Conservation (phyloP, 2,113 vertebrate genomes). For the Calypte anna region DNA sequence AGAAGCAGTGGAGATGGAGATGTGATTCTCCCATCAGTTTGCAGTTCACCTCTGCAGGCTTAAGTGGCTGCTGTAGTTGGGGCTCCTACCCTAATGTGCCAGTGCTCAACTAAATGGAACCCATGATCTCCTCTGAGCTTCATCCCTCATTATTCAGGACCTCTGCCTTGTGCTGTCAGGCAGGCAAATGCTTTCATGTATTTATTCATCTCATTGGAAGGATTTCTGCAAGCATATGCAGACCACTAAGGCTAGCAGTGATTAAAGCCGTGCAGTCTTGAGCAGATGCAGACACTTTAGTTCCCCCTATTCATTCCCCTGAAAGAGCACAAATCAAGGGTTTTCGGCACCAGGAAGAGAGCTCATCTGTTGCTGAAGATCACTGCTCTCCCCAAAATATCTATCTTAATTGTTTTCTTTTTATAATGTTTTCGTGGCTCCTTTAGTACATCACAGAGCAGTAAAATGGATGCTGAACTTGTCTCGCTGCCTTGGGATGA, state of each 20-base stretch:
- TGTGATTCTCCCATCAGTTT: neutral
- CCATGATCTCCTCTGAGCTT: conserved; percentile 46
- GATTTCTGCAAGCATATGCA: conserved; percentile 56
- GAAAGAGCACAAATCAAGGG: conserved; percentile 35
- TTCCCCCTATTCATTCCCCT: conserved; percentile 9
- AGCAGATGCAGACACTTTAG: conserved; percentile 61
- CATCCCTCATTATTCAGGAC: conserved; percentile 52
- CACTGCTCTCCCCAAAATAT: neutral
- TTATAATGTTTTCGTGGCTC: conserved; percentile 4
- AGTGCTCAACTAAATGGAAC: conserved; percentile 50
- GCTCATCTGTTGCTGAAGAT: conserved; percentile 37
- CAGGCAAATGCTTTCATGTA: conserved; percentile 38
- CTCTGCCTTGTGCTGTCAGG: conserved; percentile 25
- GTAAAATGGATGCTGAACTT: neutral
- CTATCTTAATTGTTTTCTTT: conserved; percentile 14
- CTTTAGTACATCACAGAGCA: neutral
- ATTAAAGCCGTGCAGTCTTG: conserved; percentile 58
- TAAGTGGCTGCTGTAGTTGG: conserved; percentile 31
- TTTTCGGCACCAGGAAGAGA: conserved; percentile 36
- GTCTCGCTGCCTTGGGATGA: neutral
- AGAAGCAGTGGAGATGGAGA: neutral
- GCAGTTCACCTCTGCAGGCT: conserved; percentile 14
- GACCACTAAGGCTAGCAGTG: conserved; percentile 51
- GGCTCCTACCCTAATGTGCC: neutral
- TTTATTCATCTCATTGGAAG: conserved; percentile 59